These are phyloP conservation scores for Pomacea maculata DNA, from an alignment of 1,140 invertebrate species.

Conservation along the genomic window DNA sequence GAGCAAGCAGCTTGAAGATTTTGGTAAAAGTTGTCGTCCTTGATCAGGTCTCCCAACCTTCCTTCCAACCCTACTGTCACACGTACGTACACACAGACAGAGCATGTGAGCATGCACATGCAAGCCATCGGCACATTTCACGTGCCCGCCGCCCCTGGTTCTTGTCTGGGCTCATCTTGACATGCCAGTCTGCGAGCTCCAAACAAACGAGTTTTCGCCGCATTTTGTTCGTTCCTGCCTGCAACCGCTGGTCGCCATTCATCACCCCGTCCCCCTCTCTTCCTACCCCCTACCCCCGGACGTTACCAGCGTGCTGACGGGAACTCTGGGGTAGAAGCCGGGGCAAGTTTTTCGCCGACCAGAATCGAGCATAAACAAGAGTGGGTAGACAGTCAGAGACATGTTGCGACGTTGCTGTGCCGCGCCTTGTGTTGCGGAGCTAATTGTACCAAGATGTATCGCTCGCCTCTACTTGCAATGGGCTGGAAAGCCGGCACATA, in stretches of 20 bases:
- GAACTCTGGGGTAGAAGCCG: neutral
- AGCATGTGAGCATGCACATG: neutral
- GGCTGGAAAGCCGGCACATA: slow-evolving; percentile 8
- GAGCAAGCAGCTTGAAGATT: too few species aligned
- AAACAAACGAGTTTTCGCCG: too few species aligned
- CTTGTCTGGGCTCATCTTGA: too few species aligned
- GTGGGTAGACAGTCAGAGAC: neutral
- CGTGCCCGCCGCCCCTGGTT: too few species aligned
- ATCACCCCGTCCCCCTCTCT: neutral
- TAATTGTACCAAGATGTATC: slow-evolving; percentile 10
- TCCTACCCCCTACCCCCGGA: neutral
- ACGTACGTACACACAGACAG: neutral
- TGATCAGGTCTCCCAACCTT: too few species aligned
- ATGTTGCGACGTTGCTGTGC: neutral
- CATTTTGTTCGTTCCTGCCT: neutral
- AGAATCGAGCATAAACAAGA: neutral
- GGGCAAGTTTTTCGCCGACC: neutral
- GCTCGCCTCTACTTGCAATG: neutral
- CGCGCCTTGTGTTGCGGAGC: neutral
- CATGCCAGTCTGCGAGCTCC: too few species aligned
- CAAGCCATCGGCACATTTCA: neutral
- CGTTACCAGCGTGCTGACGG: neutral
- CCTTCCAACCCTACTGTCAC: neutral
- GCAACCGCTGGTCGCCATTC: neutral
- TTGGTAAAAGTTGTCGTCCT: too few species aligned